phyloP scores from a whole-genome alignment of 2,888 invertebrate genomes.

The Apodemia mormo region DNA sequence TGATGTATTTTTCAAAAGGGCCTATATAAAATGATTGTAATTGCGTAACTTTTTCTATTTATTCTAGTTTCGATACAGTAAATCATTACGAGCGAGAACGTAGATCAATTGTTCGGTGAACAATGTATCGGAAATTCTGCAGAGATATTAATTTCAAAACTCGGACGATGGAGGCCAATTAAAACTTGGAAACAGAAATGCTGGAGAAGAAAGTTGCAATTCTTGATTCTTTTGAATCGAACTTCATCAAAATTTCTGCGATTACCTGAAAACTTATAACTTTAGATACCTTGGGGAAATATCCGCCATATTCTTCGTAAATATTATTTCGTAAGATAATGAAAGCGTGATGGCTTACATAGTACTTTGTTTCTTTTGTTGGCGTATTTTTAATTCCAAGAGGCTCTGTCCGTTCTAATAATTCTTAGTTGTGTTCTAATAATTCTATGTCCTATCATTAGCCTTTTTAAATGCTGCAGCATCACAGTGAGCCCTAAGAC shows the following conservation, averaged over 20 bases:
- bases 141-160: conserved; percentile 68
- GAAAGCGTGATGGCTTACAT: too few species aligned
- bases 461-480: too few species aligned
- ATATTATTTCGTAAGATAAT: conserved; percentile 5
- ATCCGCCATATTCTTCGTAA: background rate
- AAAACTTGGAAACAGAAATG: conserved; percentile 60
- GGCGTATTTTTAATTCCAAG: too few species aligned
- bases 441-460: too few species aligned
- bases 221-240: conserved; percentile 45
- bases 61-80: background rate
- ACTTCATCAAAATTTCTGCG: conserved; percentile 36
- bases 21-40: background rate
- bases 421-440: too few species aligned
- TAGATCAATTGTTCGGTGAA: conserved; percentile 39
- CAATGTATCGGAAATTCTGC: conserved; percentile 46
- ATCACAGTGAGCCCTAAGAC: too few species aligned
- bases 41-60: conserved; percentile 1
- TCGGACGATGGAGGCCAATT: conserved; percentile 68
- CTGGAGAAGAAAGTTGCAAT: conserved; percentile 54
- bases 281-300: conserved; percentile 5
- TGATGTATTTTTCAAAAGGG: too few species aligned
- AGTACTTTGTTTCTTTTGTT: background rate
- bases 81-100: conserved; percentile 15
- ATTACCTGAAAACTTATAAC: conserved; percentile 11
- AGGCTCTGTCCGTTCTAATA: too few species aligned